Conservation (phyloP, 2,113 vertebrate genomes). For the Cricetomys ansorgei region DNA sequence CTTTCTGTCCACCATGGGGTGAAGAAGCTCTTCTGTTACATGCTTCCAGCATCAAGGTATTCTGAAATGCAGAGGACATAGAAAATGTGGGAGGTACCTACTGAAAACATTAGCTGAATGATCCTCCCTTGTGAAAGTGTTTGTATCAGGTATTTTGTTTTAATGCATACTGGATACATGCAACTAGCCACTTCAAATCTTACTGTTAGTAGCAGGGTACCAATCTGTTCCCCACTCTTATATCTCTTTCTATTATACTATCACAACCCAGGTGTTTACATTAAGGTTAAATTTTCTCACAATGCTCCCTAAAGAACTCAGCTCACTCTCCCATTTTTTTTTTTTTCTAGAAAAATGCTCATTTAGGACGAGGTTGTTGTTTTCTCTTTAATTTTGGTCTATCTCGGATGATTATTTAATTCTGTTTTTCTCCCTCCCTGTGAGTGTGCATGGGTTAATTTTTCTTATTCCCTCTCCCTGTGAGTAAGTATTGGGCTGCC, state of each 20-base stretch:
- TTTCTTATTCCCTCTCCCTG: not conserved
- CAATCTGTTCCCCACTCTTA: not conserved
- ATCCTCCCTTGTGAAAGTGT: not conserved
- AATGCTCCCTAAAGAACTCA: not conserved
- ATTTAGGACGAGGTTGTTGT: not conserved
- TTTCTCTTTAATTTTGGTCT: not conserved
- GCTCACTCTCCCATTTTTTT: not conserved
- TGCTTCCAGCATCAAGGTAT: not conserved
- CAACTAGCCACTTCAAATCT: not conserved
- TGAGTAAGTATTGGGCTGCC: not conserved
- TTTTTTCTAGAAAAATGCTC: not conserved
- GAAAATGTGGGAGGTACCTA: fast-evolving
- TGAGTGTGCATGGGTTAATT: not conserved
- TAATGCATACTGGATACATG: not conserved
- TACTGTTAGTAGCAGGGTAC: not conserved
- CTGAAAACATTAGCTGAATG: not conserved
- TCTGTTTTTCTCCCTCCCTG: not conserved
- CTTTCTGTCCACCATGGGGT: not conserved
- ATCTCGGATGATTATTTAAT: conserved; percentile 43
- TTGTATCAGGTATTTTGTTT: not conserved
- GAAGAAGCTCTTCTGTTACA: not conserved
- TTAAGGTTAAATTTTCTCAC: not conserved
- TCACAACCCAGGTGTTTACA: not conserved
- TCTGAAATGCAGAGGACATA: not conserved
- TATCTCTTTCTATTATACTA: not conserved